phyloP scores from a whole-genome alignment of 2,113 vertebrate genomes.

The Mustelus asterias region DNA sequence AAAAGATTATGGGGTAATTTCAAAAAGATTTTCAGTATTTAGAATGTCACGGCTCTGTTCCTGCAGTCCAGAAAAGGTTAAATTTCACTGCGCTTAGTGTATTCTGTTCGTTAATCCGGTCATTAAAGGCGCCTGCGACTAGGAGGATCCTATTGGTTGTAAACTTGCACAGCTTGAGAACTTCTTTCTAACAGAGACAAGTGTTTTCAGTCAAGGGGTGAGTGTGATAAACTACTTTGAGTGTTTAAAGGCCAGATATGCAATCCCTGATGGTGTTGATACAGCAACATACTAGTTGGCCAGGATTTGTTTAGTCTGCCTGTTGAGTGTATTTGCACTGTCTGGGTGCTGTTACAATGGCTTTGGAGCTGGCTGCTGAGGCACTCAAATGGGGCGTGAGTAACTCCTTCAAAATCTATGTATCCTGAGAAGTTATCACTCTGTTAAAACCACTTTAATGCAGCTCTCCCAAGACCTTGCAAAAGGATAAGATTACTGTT shows the following conservation, averaged over 20 bases:
- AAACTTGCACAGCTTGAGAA: background rate
- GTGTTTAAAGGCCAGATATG: background rate
- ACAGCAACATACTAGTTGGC: background rate
- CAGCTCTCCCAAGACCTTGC: background rate
- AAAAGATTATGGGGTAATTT: background rate
- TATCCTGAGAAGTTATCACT: background rate
- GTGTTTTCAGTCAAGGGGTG: background rate
- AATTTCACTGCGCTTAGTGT: background rate
- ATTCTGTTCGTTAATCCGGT: background rate
- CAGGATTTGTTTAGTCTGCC: background rate
- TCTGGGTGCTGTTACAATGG: background rate
- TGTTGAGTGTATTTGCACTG: background rate
- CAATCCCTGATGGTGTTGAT: background rate
- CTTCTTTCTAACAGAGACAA: background rate
- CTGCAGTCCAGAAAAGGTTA: background rate
- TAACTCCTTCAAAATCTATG: background rate
- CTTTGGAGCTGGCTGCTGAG: background rate
- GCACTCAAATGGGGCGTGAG: background rate
- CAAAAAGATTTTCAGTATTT: background rate
- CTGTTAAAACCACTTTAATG: background rate
- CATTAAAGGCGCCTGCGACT: background rate
- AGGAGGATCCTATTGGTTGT: background rate
- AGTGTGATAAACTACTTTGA: background rate
- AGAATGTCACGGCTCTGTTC: background rate
- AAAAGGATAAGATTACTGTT: background rate